Conservation (phyloP, 2,888 invertebrate species). For the Nineta flava region DNA sequence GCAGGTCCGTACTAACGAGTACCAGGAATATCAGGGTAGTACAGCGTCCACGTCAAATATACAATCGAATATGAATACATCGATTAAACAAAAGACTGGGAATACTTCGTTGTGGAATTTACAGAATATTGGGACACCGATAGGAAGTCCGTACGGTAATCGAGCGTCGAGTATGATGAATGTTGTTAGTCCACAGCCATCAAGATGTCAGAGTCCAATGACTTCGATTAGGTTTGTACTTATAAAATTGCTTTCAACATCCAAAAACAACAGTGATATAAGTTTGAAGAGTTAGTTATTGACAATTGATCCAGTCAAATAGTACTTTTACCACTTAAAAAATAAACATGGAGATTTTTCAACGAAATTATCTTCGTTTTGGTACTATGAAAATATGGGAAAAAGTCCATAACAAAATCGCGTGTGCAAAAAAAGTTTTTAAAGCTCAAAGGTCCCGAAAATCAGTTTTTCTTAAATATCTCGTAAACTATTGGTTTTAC, state of each 20-base stretch:
- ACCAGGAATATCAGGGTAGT: slow-evolving; percentile 21
- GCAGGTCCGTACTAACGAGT: slow-evolving; percentile 58
- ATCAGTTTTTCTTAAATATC: no score
- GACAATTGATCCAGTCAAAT: no score
- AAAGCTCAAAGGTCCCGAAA: no score
- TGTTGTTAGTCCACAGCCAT: slow-evolving; percentile 20
- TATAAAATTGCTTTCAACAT: not conserved
- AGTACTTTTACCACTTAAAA: no score
- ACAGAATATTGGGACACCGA: slow-evolving; percentile 10
- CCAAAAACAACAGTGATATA: not conserved
- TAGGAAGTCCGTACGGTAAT: slow-evolving; percentile 20
- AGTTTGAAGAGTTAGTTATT: no score
- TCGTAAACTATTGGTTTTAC: no score
- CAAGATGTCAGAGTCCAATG: slow-evolving; percentile 34
- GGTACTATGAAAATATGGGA: no score
- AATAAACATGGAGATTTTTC: no score
- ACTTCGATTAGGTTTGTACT: slow-evolving; percentile 28
- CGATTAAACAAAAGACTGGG: not conserved
- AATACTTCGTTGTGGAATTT: slow-evolving; percentile 20
- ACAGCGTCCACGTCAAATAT: not conserved
- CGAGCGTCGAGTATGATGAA: slow-evolving; percentile 15
- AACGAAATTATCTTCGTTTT: no score
- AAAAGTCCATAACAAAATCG: no score
- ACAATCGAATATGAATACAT: not conserved
- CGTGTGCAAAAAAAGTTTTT: no score